A percentile compares a stretch with the other conserved stretches of the same genome.
Evolutionary conservation across 1,140 invertebrate genomes (phyloP).

Genomic region (Zaprionus gabonicus): DNA sequence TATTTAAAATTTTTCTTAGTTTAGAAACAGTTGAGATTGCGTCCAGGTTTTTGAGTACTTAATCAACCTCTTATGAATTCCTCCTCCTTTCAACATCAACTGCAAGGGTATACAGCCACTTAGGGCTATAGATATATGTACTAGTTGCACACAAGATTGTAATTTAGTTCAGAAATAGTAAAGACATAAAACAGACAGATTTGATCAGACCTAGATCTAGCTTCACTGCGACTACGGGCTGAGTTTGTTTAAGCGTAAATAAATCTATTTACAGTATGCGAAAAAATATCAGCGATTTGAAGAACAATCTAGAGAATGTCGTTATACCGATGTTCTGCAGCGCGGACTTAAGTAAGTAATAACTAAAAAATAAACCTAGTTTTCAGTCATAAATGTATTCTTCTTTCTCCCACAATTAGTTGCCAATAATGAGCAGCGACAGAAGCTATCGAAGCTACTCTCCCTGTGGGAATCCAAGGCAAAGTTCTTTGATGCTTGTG

Average conservation of each 20-base stretch:
- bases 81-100: neutral
- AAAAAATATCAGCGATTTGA: conserved; percentile 96
- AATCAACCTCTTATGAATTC: neutral
- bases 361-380: neutral
- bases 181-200: neutral
- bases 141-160: neutral
- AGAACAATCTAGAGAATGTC: conserved; percentile 95
- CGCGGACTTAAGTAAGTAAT: conserved; percentile 89
- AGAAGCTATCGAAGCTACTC: conserved; percentile 95
- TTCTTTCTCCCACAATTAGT: conserved; percentile 85
- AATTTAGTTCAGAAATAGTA: conserved; percentile 24
- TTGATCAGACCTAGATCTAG: neutral
- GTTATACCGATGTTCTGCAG: conserved; percentile 99
- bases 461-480: conserved; percentile 98
- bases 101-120: neutral
- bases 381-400: neutral
- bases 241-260: conserved; percentile 47
- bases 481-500: conserved; percentile 94
- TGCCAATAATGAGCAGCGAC: conserved; percentile 93
- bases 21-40: too few species aligned
- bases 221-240: neutral
- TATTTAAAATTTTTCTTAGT: too few species aligned
- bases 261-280: conserved; percentile 89
- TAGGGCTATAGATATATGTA: neutral
- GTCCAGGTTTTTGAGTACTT: too few species aligned